Base-by-base conservation (phyloP, 2,113 vertebrate genomes). In the Ceratotherium simum region DNA sequence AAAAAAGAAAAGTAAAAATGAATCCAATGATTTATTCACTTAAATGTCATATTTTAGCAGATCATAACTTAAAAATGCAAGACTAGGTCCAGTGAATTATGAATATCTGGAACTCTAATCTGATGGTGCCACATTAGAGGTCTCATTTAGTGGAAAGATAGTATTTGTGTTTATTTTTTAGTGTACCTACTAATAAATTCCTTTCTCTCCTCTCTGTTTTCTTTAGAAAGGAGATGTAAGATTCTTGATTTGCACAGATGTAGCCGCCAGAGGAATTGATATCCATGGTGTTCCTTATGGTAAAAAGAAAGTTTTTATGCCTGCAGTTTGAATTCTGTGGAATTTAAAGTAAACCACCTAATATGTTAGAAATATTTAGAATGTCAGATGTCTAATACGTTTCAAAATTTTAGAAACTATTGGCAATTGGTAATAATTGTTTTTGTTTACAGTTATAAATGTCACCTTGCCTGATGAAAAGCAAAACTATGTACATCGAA, bases 381-480 rank as follows among this genome's bases (percentile, higher is more conserved):
- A 79, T 8, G 25, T 14, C 27, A 64, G 54, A 9, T 3, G 20
- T 54, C 16, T 76, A 33, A 14, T 36, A 3, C 31, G 8, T 89
- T 76, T 80, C 39, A 58, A 89, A 64, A 72, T 70, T 39, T 83
- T 84, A 84, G 69, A 75, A 69, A 89, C 21, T 67, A 6, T 23
- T 42, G 39, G 27, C 58, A 70, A 0, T 76, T 46, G n/a, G 11
- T 97, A 86, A 78, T 72, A 8, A 48, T 51, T 76, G 39, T 92
- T 64, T 95, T 13, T 91, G 33, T 89, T 90, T 54, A 13, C 96
- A 99, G 99, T 99, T 97, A 99, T 99, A 94, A 99, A 99, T 0
- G 99, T 99, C 97, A 99, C 99, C 0, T 99, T 99, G 86, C 99
- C 99, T 6, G 99, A 99, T 98, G 99, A 99, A 96, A 99, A 99